These are phyloP conservation scores for Napeogenes inachia DNA, from an alignment of 2,888 invertebrate species.

Conservation along the genomic window DNA sequence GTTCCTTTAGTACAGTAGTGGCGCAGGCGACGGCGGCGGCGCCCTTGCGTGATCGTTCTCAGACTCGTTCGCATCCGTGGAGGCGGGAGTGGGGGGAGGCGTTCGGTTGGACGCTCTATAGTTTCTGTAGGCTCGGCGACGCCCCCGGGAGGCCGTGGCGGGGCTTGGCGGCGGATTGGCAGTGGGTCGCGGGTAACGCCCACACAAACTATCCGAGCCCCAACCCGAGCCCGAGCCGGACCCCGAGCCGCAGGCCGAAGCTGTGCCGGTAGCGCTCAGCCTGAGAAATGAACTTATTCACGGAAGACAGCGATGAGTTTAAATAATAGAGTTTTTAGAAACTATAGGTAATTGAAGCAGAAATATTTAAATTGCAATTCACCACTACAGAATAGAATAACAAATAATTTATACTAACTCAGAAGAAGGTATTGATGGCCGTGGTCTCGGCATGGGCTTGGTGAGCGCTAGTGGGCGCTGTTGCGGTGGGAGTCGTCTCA, in stretches of 20 bases:
- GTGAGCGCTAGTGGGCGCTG: constrained; percentile 34
- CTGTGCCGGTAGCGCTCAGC: constrained; percentile 22
- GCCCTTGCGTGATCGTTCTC: constrained; percentile 87
- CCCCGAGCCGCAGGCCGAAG: constrained; percentile 13
- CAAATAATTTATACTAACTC: constrained; percentile 49
- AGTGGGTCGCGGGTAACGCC: constrained; percentile 88
- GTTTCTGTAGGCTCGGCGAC: constrained; percentile 86
- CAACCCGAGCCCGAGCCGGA: constrained; percentile 29
- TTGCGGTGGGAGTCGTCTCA: constrained; percentile 30
- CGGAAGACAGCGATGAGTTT: background rate
- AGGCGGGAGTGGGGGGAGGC: constrained; percentile 96
- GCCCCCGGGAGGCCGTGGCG: constrained; percentile 80
- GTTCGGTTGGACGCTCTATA: constrained; percentile 90
- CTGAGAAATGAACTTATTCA: constrained; percentile 7
- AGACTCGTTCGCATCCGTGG: constrained; percentile 94
- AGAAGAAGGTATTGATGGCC: constrained; percentile 39
- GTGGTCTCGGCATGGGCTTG: constrained; percentile 36
- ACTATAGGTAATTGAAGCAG: no score
- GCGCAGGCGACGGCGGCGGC: constrained; percentile 90
- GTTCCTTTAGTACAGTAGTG: constrained; percentile 37
- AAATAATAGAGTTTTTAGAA: background rate
- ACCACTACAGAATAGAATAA: background rate
- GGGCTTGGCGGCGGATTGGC: constrained; percentile 95
- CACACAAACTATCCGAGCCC: constrained; percentile 82
- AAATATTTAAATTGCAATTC: no score